Conservation (phyloP, 2,888 invertebrate genomes). For the Vandiemenella viatica region DNA sequence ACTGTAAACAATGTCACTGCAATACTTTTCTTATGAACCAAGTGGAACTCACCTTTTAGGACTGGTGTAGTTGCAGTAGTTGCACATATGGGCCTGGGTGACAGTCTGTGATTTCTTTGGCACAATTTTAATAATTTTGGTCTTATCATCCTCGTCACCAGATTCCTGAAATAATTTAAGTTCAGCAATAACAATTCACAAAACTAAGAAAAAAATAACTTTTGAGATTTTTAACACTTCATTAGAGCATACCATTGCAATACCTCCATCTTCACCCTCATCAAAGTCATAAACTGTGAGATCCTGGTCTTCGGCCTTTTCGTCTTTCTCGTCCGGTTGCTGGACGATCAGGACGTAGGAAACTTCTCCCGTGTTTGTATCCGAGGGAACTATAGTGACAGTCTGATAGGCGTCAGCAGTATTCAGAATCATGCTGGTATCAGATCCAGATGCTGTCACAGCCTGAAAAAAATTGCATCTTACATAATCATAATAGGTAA, state of each 20-base stretch:
- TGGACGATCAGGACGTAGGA: conserved; percentile 80
- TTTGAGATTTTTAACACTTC: no score
- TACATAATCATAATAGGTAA: not conserved
- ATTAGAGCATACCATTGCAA: conserved; percentile 20
- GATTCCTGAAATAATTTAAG: conserved; percentile 32
- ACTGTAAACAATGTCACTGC: no score
- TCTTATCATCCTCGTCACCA: conserved; percentile 47
- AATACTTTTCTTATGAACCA: no score
- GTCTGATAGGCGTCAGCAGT: conserved; percentile 56
- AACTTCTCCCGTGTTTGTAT: conserved; percentile 59
- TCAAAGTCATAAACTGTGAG: conserved; percentile 62
- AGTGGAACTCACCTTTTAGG: conserved; percentile 48
- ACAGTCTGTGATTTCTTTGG: conserved; percentile 46
- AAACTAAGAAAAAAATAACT: not conserved
- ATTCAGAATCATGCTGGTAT: conserved; percentile 31
- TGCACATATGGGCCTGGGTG: conserved; percentile 64
- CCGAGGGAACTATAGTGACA: conserved; percentile 70
- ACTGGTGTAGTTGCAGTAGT: conserved; percentile 81
- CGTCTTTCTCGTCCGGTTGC: conserved; percentile 45
- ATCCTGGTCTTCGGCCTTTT: conserved; percentile 35
- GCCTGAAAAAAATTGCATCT: not conserved
- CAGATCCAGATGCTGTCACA: not conserved
- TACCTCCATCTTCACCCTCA: conserved; percentile 43
- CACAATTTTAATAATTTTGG: conserved; percentile 44
- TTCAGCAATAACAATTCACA: not conserved